Evolutionary conservation across 2,113 vertebrate species (phyloP).

Genomic region (Parus major): DNA sequence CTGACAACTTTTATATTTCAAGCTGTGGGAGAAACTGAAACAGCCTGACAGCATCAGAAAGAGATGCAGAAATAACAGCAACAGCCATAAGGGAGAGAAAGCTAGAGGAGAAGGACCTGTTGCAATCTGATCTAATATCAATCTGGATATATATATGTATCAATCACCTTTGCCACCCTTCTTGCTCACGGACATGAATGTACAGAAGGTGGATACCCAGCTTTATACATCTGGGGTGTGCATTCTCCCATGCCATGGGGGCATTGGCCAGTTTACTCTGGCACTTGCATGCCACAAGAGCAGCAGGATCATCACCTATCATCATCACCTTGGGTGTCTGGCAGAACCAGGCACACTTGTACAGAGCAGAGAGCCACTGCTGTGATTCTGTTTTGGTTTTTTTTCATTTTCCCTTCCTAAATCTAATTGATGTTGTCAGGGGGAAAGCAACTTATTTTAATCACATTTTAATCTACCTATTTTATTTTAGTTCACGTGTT

Average conservation of each 20-base stretch:
- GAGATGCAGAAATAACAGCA: not conserved
- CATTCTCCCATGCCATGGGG: not conserved
- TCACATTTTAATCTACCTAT: not conserved
- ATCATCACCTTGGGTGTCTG: not conserved
- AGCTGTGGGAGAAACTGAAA: not conserved
- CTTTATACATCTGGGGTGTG: fast-evolving
- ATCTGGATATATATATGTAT: too few relatives aligned
- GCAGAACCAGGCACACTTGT: not conserved
- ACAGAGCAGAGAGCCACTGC: not conserved
- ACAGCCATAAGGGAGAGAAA: not conserved
- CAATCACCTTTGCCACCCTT: not conserved
- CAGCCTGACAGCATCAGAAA: not conserved
- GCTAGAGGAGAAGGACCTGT: not conserved
- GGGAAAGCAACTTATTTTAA: not conserved
- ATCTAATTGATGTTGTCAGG: not conserved
- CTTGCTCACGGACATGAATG: not conserved
- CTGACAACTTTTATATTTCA: not conserved
- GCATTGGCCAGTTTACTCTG: not conserved
- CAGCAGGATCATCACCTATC: not conserved
- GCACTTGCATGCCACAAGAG: not conserved
- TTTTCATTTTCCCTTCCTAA: not conserved
- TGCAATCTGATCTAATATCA: not conserved
- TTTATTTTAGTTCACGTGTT: not conserved
- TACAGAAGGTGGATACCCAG: too few relatives aligned
- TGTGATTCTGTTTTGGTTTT: not conserved